These are phyloP conservation scores for Calcarius lapponicus DNA, from an alignment of 2,797 vertebrate species.

Conservation along the genomic window DNA sequence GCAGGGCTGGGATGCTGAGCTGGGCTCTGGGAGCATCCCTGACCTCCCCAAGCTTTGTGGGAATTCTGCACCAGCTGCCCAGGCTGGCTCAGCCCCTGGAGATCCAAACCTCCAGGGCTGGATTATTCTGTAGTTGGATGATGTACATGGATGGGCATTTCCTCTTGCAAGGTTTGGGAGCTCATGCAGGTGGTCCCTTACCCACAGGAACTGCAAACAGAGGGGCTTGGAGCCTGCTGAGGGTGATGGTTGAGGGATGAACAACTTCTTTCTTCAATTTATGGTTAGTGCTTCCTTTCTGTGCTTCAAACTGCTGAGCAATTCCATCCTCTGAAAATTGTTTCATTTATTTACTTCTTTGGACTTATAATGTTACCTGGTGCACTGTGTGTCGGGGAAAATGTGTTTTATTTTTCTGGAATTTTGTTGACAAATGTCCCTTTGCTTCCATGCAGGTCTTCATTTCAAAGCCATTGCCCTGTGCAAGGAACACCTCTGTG, in stretches of 20 bases:
- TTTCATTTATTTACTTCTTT: neutral
- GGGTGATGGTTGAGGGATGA: neutral
- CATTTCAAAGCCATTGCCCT: neutral
- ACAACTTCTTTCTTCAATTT: neutral
- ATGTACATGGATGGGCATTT: neutral
- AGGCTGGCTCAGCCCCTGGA: neutral
- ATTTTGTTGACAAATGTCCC: neutral
- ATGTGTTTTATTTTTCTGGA: neutral
- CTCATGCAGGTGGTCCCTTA: neutral
- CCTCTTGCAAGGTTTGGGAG: neutral
- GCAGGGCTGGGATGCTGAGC: neutral
- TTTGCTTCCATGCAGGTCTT: neutral
- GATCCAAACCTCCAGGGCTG: neutral
- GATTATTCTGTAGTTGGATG: neutral
- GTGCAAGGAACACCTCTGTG: neutral
- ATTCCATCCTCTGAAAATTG: neutral
- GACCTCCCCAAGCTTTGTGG: neutral
- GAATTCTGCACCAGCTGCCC: neutral
- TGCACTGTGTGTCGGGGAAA: neutral
- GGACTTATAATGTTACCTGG: accelerated
- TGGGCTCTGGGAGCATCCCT: neutral
- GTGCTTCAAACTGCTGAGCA: neutral
- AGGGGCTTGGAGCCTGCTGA: neutral
- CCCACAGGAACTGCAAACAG: accelerated
- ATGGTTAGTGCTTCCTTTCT: neutral